Evolutionary conservation across 2,797 vertebrate species (phyloP).

Genomic region (Alectoris magna): DNA sequence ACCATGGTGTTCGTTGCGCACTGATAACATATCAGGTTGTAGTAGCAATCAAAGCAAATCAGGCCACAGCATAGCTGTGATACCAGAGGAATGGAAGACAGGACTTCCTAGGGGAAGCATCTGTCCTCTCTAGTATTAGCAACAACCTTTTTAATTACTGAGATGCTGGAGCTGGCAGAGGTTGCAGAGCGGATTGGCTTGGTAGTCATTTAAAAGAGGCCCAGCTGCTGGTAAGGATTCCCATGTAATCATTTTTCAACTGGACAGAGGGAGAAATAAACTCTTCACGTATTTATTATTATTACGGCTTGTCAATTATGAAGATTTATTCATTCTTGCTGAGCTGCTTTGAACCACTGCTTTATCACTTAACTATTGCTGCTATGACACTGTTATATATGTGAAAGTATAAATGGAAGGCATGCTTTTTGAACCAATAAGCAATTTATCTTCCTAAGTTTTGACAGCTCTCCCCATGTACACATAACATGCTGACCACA

Average conservation of each 20-base stretch:
- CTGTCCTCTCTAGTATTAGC: constrained; percentile 20
- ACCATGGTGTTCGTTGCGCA: not conserved
- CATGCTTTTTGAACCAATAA: not conserved
- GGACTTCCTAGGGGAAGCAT: constrained; percentile 10
- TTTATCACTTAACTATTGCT: constrained; percentile 53
- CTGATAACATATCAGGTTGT: not conserved
- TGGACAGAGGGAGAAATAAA: constrained; percentile 57
- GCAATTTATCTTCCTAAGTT: constrained; percentile 22
- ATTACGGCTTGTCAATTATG: constrained; percentile 45
- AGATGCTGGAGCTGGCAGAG: constrained; percentile 65
- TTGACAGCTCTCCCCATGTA: not conserved
- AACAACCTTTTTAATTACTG: constrained; percentile 70
- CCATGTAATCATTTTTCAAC: constrained; percentile 40
- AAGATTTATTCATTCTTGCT: constrained; percentile 54
- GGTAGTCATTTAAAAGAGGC: constrained; percentile 68
- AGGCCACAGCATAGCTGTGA: not conserved
- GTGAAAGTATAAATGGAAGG: constrained; percentile 16
- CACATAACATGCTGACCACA: not conserved
- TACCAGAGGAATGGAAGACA: not conserved
- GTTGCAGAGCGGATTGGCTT: constrained; percentile 47
- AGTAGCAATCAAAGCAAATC: not conserved
- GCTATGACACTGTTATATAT: not conserved
- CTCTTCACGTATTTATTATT: constrained; percentile 61
- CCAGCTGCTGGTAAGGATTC: constrained; percentile 38
- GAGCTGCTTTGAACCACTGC: not conserved